A percentile compares a stretch with the other conserved stretches of the same genome.
Conservation (phyloP, 2,797 vertebrate species). For the Parauchenoglanis punctatus region DNA sequence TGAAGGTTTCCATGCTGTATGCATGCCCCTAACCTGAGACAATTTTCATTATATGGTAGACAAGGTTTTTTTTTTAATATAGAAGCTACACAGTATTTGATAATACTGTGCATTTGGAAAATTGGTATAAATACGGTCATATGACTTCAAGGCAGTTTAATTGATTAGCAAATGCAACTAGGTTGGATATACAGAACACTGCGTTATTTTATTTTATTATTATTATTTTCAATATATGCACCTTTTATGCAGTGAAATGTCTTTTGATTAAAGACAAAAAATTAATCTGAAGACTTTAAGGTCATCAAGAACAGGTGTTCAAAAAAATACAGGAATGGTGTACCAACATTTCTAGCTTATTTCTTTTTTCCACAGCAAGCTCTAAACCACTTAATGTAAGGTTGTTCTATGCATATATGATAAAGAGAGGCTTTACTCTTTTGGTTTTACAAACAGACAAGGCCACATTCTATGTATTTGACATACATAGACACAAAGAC, state of each 20-base stretch:
- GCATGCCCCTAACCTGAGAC: too few species aligned
- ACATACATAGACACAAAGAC: not conserved
- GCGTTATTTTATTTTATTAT: not conserved
- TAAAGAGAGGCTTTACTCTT: not conserved
- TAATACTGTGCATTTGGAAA: not conserved
- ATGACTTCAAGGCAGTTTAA: not conserved
- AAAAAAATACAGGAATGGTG: not conserved
- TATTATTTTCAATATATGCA: not conserved
- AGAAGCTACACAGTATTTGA: not conserved
- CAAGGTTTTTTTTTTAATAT: too few species aligned
- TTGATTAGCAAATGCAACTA: too few species aligned
- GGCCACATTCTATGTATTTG: not conserved
- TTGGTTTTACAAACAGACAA: too few species aligned
- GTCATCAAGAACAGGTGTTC: too few species aligned
- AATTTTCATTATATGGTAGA: too few species aligned
- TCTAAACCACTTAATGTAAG: not conserved
- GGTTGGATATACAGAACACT: not conserved
- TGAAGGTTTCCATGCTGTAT: too few species aligned
- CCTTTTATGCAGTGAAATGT: not conserved
- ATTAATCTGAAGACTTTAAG: not conserved
- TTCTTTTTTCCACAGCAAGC: not conserved
- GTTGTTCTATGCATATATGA: not conserved
- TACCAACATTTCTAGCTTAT: not conserved
- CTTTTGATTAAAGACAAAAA: not conserved
- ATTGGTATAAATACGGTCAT: not conserved